Evolutionary conservation across 2,797 vertebrate genomes (phyloP), one percentile per base, ranked within the genome.

Genomic region (Premnoplex brunnescens): DNA sequence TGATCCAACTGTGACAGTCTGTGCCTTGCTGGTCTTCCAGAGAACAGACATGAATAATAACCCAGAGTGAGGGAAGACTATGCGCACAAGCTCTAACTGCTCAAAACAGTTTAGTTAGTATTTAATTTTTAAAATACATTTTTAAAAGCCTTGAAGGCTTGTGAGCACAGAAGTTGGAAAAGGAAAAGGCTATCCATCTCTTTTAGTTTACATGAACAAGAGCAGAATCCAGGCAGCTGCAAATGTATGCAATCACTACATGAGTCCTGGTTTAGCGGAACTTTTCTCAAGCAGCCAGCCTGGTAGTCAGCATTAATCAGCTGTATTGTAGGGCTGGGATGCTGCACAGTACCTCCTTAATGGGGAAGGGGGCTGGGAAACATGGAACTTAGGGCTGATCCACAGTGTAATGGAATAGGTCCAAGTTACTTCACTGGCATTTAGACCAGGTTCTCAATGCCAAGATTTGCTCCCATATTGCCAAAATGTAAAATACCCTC

Each of bases 1-100:
- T 0, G 0, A 55, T 39, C 36, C 3, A 3, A 2, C 24, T 76
- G 32, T 37, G 63, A 63, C 6, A 36, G 39, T 43, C 24, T 52
- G 44, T 30, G 12, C 21, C 17, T 71, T 88, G 32, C 24, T 49
- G 10, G 13, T 39, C 39, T 48, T 54, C n/a, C 41, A 89, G 54
- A 76, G 43, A 64, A 88, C 11, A 59, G 52, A 71, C 46, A 37
- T 13, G 22, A 89, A 85, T 49, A 84, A 72, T 12, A 73, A 48
- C 10, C 19, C 21, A 28, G 34, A 69, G 24, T 10, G 17, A 67
- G 21, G 23, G 17, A 22, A 85, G 24, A 75, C 4, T 22, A 11
- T 20, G 39, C 24, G 82, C 39, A 54, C 52, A 69, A 91, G 10
- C 30, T 72, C 48, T 60, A 69, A 58, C 8, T n/a, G 37, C 68